Evolutionary conservation across 1,140 invertebrate species (phyloP).

Genomic region (Orius laevigatus): DNA sequence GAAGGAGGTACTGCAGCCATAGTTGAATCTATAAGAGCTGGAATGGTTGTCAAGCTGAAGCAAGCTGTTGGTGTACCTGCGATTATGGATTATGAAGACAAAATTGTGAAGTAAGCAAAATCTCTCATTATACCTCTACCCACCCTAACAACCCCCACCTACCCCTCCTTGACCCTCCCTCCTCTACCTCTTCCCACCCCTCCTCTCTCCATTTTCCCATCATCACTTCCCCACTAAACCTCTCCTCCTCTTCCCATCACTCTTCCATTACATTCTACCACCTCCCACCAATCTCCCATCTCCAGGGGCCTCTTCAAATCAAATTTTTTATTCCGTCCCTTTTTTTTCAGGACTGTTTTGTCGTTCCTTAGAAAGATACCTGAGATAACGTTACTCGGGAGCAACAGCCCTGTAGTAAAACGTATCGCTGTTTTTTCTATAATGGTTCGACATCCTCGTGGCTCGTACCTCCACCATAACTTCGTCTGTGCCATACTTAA

Average conservation of each 20-base stretch:
- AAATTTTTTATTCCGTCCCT: slow-evolving; percentile 1
- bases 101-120: slow-evolving; percentile 47
- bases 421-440: slow-evolving; percentile 74
- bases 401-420: slow-evolving; percentile 38
- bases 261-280: no score
- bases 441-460: slow-evolving; percentile 60
- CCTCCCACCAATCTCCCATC: no score
- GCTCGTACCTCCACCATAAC: slow-evolving; percentile 77
- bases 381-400: slow-evolving; percentile 67
- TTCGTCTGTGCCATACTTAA: slow-evolving; percentile 76
- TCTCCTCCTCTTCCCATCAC: no score
- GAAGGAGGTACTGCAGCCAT: slow-evolving; percentile 73
- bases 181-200: no score
- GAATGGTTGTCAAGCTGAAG: slow-evolving; percentile 73
- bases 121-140: no score
- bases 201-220: no score
- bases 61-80: slow-evolving; percentile 54
- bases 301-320: neutral
- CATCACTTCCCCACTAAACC: no score
- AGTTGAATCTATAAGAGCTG: slow-evolving; percentile 67
- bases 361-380: slow-evolving; percentile 55
- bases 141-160: no score
- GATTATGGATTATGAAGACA: slow-evolving; percentile 57
- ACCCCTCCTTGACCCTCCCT: no score
- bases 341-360: slow-evolving; percentile 48